Evolutionary conservation across 2,113 vertebrate genomes (phyloP).

Genomic region (Ivindomyrus marchei): DNA sequence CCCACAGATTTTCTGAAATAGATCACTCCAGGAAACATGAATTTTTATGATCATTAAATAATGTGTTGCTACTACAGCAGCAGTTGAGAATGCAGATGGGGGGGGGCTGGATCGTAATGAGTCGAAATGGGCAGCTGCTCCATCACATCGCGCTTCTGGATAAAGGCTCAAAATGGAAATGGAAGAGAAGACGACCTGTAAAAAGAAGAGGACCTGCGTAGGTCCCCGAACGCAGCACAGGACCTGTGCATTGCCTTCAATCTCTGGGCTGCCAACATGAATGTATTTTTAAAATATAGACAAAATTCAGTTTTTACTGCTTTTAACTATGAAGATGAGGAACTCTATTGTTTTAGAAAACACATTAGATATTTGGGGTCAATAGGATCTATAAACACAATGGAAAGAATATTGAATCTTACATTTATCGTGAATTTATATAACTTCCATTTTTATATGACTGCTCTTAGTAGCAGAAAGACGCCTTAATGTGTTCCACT

Average conservation of each 20-base stretch:
- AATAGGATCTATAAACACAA: background rate
- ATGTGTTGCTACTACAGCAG: background rate
- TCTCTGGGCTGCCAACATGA: constrained; percentile 3
- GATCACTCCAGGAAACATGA: background rate
- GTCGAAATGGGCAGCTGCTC: background rate
- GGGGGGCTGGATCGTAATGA: background rate
- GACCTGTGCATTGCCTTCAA: background rate
- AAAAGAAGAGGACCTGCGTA: background rate
- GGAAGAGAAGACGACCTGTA: background rate
- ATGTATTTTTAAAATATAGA: constrained; percentile 19
- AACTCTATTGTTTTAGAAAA: background rate
- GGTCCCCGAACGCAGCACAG: background rate
- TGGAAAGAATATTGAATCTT: background rate
- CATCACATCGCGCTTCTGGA: background rate
- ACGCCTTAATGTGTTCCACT: no score
- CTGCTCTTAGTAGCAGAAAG: background rate
- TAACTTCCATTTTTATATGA: background rate
- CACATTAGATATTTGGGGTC: background rate
- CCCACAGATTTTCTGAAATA: background rate
- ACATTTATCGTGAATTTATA: background rate
- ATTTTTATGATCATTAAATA: background rate
- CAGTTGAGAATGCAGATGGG: background rate
- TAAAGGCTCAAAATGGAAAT: background rate
- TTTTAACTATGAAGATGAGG: background rate
- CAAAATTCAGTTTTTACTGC: constrained; percentile 5